Evolutionary conservation across 2,113 vertebrate species (phyloP), one percentile per base, ranked within the genome.

Genomic region (Corythaeola cristata): DNA sequence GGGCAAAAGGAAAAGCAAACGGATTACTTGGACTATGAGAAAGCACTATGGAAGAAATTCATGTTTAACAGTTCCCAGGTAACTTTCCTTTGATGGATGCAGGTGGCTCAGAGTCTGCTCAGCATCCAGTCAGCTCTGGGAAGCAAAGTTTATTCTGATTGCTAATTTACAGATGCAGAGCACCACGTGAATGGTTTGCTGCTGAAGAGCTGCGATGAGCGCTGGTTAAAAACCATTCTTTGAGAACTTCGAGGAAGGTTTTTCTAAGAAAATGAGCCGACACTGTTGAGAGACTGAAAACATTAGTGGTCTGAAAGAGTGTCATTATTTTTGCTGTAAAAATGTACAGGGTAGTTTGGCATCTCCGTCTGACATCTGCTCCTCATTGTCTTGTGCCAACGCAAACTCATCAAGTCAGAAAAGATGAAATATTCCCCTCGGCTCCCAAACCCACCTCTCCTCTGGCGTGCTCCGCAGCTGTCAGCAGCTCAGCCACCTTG

Each of bases 21-120:
- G 56, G 32, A 50, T 88, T 85, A 90, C 89, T 94, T 12, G 5
- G 89, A 83, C 77, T 64, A 30, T n/a, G 28, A 78, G 88, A 89
- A 88, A 87, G 67, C 11, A 12, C 80, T 55, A 41, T 71, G 83
- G 96, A 97, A 96, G 92, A 96, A 89, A 96, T 95, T 86, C 35
- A 49, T 12, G 71, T 95, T 97, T 97, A 97, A 96, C 22, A 39
- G 88, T 95, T 97, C 68, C 58, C 89, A 97, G 97, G 97, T 98
- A 97, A 96, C 85, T 94, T 95, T 94, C 77, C 93, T 95, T 87
- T 92, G 95, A 89, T 91, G 87, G 97, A 91, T 77, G 90, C 84
- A 59, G 89, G 39, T 71, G 88, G 84, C 91, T 97, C 92, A 71
- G 95, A 44, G 80, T 66, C 94, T 86, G 71, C 64, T 80, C 94